Base-by-base conservation (phyloP, 2,797 vertebrate genomes). In the Macroramphosus scolopax region DNA sequence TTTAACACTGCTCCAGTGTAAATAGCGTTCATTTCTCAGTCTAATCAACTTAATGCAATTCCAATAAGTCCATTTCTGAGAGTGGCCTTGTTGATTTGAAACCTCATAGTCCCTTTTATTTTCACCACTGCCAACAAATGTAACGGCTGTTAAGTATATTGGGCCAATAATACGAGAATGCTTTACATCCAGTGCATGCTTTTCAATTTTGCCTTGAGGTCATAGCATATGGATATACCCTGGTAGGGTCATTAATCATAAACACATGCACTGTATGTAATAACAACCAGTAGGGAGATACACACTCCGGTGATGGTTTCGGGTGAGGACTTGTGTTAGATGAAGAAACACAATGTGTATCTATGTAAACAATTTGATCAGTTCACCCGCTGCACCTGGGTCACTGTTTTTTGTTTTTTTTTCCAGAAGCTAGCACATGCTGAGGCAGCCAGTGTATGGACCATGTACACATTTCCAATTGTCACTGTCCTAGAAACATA, bases 21-120 rank as follows among this genome's bases (percentile, higher is more conserved):
- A 86, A 87, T 55, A 67, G 60, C 74, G 70, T 86, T 80, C 68
- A 79, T 83, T 85, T 83, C 72, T 75, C 63, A 65, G 76, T 70
- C 77, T 80, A 85, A 89, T 87, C 83, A 87, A 79, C 73, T 70
- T 82, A 86, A 89, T 84, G 84, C 78, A 82, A 83, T 83, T 81
- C 72, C 85, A 83, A 86, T 83, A 85, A 74, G 75, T 85, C 84
- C 62, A 84, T 86, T 82, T 81, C 75, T 82, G 82, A 82, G 79
- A 87, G 85, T 87, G 81, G 72, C 63, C 72, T 55, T 77, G 84
- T 81, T 84, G 79, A 87, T 80, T 84, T 81, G 78, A 84, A 87
- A 79, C 69, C 81, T 70, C 73, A 73, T 69, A 67, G 63, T 22
- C 59, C 51, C 44, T 61, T 87, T 84, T 83, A 82, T 85, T 85